Evolutionary conservation across 2,113 vertebrate species (phyloP).

Genomic region (Carassius carassius): DNA sequence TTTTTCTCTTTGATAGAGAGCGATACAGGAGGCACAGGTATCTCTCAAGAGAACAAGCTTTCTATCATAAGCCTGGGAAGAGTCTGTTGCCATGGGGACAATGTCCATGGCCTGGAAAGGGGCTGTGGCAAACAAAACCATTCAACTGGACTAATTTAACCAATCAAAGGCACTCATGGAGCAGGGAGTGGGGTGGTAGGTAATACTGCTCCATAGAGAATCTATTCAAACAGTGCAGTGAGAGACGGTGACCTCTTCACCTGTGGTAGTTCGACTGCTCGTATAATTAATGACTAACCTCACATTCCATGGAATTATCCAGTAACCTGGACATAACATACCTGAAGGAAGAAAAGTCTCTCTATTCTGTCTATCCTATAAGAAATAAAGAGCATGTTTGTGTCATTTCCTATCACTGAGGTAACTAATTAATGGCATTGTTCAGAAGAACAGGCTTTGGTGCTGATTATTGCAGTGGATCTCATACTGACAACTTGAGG

Average conservation of each 20-base stretch:
- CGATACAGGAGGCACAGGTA: slow-evolving; percentile 22
- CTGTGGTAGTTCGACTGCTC: background rate
- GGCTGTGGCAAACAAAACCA: slow-evolving; percentile 47
- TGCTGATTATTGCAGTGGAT: background rate
- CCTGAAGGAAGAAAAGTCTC: background rate
- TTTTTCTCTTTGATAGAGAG: background rate
- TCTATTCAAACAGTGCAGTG: slow-evolving; percentile 4
- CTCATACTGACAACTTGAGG: background rate
- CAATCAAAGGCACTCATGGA: slow-evolving; percentile 33
- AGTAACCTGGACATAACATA: background rate
- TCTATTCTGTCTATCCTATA: background rate
- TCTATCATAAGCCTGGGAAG: slow-evolving; percentile 59
- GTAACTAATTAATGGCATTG: background rate
- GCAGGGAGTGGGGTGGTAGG: background rate
- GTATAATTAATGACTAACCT: background rate
- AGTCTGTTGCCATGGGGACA: slow-evolving; percentile 80
- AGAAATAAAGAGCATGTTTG: background rate
- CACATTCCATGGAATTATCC: background rate
- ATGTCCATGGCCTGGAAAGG: slow-evolving; percentile 72
- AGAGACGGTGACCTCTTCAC: background rate
- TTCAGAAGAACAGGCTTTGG: background rate
- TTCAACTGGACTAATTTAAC: slow-evolving; percentile 40
- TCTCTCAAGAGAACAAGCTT: slow-evolving; percentile 56
- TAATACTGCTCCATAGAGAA: background rate
- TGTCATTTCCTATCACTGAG: background rate